These are phyloP conservation scores for Burhinus bistriatus DNA, from an alignment of 2,113 vertebrate genomes.

Conservation along the genomic window DNA sequence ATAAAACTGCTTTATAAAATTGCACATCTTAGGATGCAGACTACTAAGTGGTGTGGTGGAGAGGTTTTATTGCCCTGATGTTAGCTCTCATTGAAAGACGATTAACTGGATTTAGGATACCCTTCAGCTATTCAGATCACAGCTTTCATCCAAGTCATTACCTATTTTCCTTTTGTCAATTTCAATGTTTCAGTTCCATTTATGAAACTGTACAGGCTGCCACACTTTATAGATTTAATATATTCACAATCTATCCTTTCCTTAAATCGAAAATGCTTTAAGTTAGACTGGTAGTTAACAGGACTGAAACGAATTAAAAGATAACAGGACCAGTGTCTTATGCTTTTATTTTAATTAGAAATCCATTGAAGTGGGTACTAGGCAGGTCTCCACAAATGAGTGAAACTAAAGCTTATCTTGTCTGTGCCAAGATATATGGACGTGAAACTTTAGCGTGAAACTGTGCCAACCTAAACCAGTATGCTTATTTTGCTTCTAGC, in stretches of 20 bases:
- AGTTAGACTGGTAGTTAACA: background rate
- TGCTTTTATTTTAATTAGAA: background rate
- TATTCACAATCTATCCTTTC: background rate
- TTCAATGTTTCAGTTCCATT: constrained; percentile 15
- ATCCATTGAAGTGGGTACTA: background rate
- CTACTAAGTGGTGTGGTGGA: background rate
- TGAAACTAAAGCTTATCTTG: background rate
- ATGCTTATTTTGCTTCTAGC: background rate
- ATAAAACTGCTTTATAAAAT: background rate
- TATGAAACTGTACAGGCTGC: background rate
- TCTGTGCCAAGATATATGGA: background rate
- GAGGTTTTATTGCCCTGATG: background rate
- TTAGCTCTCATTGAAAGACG: background rate
- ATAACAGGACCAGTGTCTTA: background rate
- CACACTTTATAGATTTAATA: background rate
- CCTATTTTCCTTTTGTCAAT: constrained; percentile 33
- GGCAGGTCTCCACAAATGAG: background rate
- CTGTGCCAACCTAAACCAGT: background rate
- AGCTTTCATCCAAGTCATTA: constrained; percentile 16
- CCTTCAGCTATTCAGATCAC: constrained; percentile 20
- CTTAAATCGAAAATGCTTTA: background rate
- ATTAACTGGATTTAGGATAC: constrained; percentile 2
- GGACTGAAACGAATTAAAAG: background rate
- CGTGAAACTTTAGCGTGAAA: rapidly evolving
- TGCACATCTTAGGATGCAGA: background rate